Percentiles rank a stretch among this genome's conserved stretches.
Conservation (phyloP, 2,888 invertebrate species). For the Drosophila silvestris region DNA sequence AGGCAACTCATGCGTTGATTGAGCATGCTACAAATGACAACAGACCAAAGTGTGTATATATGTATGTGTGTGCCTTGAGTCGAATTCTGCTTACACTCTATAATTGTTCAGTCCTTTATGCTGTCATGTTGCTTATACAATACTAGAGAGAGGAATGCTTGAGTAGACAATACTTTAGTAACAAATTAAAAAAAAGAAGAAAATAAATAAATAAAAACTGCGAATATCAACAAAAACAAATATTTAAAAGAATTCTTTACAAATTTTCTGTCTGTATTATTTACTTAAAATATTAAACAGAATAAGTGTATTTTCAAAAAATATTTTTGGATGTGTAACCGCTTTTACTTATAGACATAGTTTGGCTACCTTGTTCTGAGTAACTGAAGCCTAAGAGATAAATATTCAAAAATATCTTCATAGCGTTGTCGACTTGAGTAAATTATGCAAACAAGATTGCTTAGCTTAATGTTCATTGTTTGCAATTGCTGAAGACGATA, state of each 20-base stretch:
- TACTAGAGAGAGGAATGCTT: background rate
- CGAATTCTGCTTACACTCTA: conserved; percentile 13
- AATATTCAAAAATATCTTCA: background rate
- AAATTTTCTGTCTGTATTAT: background rate
- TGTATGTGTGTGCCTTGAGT: conserved; percentile 1
- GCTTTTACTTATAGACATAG: background rate
- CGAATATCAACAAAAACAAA: background rate
- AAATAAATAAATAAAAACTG: background rate
- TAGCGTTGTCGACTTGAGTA: conserved; percentile 14
- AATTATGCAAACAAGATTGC: conserved; percentile 40
- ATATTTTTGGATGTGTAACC: background rate
- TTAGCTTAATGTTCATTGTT: conserved; percentile 56
- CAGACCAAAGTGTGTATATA: background rate
- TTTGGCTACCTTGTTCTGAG: background rate
- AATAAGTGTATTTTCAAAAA: background rate
- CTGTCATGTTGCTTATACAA: conserved; percentile 25
- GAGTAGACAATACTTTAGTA: background rate
- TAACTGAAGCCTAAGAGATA: background rate
- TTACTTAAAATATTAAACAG: background rate
- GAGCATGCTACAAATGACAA: conserved; percentile 29
- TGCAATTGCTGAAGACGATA: conserved; percentile 22
- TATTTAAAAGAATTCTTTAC: background rate
- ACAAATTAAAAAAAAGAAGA: background rate
- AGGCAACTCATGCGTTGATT: conserved; percentile 23
- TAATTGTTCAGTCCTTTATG: conserved; percentile 21